Conservation (phyloP, 2,113 vertebrate genomes). For the Anseranas semipalmata region DNA sequence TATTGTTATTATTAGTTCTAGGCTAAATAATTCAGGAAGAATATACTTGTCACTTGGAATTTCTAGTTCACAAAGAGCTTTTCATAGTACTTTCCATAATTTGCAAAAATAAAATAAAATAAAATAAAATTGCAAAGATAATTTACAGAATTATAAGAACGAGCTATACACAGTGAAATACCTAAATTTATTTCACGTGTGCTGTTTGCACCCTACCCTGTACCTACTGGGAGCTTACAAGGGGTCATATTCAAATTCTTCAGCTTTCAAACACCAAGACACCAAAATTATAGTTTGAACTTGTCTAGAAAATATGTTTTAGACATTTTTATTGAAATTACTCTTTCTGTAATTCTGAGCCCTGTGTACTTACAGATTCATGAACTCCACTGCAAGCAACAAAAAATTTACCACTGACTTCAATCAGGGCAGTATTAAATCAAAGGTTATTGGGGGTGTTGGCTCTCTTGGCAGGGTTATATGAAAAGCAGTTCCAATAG, state of each 20-base stretch:
- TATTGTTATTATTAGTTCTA: slow-evolving; percentile 43
- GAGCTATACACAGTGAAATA: not conserved
- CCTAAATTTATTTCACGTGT: not conserved
- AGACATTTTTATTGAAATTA: slow-evolving; percentile 17
- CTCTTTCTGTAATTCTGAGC: not conserved
- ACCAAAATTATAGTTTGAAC: slow-evolving; percentile 13
- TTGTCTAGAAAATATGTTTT: slow-evolving; percentile 22
- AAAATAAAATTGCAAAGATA: not conserved
- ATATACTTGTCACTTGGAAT: not conserved
- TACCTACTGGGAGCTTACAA: not conserved
- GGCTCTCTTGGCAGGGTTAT: not conserved
- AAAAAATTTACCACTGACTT: not conserved
- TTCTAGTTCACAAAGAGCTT: slow-evolving; percentile 54
- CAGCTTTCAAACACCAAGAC: slow-evolving; percentile 7
- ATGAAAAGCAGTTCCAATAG: not conserved
- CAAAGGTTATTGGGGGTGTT: not conserved
- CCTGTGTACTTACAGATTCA: not conserved
- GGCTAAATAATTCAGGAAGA: slow-evolving; percentile 26
- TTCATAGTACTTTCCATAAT: not conserved
- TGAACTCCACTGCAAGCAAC: slow-evolving; percentile 24
- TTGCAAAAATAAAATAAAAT: not conserved
- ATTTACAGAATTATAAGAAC: slow-evolving; percentile 7
- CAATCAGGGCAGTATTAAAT: not conserved
- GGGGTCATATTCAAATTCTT: slow-evolving; percentile 38
- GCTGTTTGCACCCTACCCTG: slow-evolving; percentile 12